Base-by-base conservation (phyloP, 2,113 vertebrate genomes). In the Oceanodroma tethys region DNA sequence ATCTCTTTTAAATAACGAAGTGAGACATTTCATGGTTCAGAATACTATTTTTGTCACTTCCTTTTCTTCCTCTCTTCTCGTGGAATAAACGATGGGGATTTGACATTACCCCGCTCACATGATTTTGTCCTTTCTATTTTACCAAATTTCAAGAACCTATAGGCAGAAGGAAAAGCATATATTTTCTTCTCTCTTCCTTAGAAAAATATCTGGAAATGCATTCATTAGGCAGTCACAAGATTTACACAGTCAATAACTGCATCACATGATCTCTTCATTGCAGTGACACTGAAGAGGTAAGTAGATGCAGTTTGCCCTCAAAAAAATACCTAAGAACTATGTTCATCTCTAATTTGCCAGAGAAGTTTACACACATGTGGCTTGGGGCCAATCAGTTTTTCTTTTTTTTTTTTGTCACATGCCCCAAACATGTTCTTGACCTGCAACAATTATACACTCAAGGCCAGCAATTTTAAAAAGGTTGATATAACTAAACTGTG, bases 321-420 rank as follows among this genome's bases (percentile, higher is more conserved):
- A 53, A 81, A 81, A 76, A 92, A 36, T 6, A 5, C 9, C 32
- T 6, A 40, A 83, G 16, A 66, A 26, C 21, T 30, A 17, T 4
- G 1, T 45, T 50, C 5, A 36, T 21, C 4, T 40, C 34, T 29
- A 36, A 62, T 71, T 74, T 67, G 50, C n/a, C 19, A 32, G 8
- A 59, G 12, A 30, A 81, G 4, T 36, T 75, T 58, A 32, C 9
- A 85, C 42, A 67, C 1, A 3, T 0, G 0, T 21, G 20, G 5
- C 9, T 6, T 36, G 3, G 15, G 11, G 7, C 36, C 23, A 75
- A n/a, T 3, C 21, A 25, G 2, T 1, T 27, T 48, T 36, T 6
- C 5, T 16, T 16, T 36, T 26, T 16, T 16, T 36, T 26, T 80
- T 59, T n/a, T n/a, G 7, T 16, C 6, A n/a, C 15, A 4, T 29